Base-by-base conservation (phyloP, 2,888 invertebrate species). In the Protonemura montana region DNA sequence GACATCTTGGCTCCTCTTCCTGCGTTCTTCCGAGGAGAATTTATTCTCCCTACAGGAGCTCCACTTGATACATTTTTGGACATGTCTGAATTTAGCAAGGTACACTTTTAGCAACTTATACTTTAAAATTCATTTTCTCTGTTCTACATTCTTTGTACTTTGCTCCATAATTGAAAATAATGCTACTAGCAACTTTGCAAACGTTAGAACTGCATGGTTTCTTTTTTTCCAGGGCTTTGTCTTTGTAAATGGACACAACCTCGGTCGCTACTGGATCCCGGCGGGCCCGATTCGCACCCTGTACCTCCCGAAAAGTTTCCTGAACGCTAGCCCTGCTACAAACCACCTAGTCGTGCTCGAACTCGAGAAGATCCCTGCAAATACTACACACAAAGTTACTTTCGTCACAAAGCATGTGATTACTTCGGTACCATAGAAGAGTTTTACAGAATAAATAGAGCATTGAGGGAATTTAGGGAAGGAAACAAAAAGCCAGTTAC, bases 71-170 rank as follows among this genome's bases (percentile, higher is more conserved):
- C 89, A 25, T 90, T 88, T 86, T 86, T 90, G 6, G 89, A 90
- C 83, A 86, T 89, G 85, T 88, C 88, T n/a, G 89, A 89, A 27
- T 90, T 90, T 90, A 89, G 88, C 76, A 90, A 90, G 89, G 90
- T 90, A 87, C 6, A 3, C 35, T n/a, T n/a, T 10, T 10, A 35
- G 35, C 35, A 35, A 35, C 35, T 35, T 35, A 35, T 35, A 35
- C 35, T 35, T 35, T 6, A 35, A n/a, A n/a, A n/a, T n/a, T n/a
- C n/a, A n/a, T n/a, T n/a, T n/a, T n/a, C n/a, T n/a, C n/a, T n/a
- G n/a, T n/a, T n/a, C n/a, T n/a, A n/a, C n/a, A n/a, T n/a, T n/a
- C n/a, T n/a, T n/a, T n/a, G n/a, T n/a, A n/a, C n/a, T n/a, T n/a
- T n/a, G n/a, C n/a, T n/a, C n/a, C n/a, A n/a, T n/a, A n/a, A n/a